Base-by-base conservation (phyloP, 2,797 vertebrate species). In the Pseudochirops corinnae region DNA sequence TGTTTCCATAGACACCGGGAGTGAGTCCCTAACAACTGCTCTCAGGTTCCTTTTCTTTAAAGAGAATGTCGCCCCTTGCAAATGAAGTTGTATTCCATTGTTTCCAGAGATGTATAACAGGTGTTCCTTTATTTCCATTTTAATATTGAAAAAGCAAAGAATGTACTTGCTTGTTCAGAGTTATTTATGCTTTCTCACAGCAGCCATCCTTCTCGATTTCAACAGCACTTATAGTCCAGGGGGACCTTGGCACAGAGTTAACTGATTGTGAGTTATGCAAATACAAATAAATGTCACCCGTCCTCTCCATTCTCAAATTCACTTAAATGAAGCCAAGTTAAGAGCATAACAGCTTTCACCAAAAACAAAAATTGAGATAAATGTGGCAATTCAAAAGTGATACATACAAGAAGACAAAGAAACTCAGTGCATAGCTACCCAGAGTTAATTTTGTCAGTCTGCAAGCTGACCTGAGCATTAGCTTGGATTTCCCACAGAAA, bases 1-100 rank as follows among this genome's bases (percentile, higher is more conserved):
- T 95, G 97, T 98, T 98, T 97, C 98, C 97, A 98, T 97, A 98
- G 96, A 94, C 97, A 98, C 97, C 14, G 0, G 0, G n/a, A 95
- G 90, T 74, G 33, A 87, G 58, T 96, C 90, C 96, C n/a, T 96
- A 97, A 97, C 93, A 98, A 98, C 97, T 93, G 90, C 95, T 96
- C 93, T 97, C 33, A 92, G 93, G 55, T 62, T 93, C 95, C 96
- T 93, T 87, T 95, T 95, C 94, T 6, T 96, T 92, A 28, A 92
- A 96, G 92, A 94, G 94, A 95, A n/a, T 97, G 60, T 93, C 90
- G 96, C n/a, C 55, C 56, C 90, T 97, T 96, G 74, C 74, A 90
- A 95, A 96, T 62, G 62, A 92, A 97, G 13, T 56, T 94, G 90
- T 95, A 53, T 29, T 0, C n/a, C 56, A 96, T 97, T 96, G 95